phyloP scores from a whole-genome alignment of 2,888 invertebrate species.

The Synergus umbraculus region DNA sequence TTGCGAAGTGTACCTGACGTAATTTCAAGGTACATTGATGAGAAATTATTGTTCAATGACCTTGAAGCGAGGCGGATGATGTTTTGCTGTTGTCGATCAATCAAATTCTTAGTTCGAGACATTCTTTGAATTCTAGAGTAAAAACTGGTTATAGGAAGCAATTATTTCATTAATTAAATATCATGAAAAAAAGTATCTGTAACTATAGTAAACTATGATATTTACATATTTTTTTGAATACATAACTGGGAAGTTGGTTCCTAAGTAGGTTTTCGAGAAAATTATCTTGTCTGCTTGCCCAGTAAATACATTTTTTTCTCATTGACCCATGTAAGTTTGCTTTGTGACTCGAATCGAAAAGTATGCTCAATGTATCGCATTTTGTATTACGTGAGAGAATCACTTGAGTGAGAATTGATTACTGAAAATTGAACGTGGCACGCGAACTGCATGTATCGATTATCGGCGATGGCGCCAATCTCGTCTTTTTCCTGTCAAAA shows the following conservation, averaged over 20 bases:
- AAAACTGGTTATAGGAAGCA: neutral
- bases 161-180: neutral
- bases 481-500: neutral
- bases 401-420: neutral
- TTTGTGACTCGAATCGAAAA: neutral
- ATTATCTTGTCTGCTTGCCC: neutral
- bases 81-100: neutral
- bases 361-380: neutral
- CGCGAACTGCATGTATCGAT: slow-evolving; percentile 8
- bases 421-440: neutral
- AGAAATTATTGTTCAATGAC: neutral
- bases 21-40: neutral
- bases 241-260: too few species aligned
- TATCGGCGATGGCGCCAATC: neutral
- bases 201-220: too few species aligned
- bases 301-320: neutral
- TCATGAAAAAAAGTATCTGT: too few species aligned
- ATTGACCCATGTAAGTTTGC: neutral
- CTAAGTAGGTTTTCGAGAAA: neutral
- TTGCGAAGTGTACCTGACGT: neutral
- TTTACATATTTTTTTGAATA: too few species aligned
- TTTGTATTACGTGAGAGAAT: neutral
- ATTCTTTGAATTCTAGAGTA: neutral
- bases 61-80: neutral
- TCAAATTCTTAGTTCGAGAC: neutral